A percentile compares a stretch with the other conserved stretches of the same genome.
phyloP scores from a whole-genome alignment of 2,888 invertebrate species.

The Andricus curvator region DNA sequence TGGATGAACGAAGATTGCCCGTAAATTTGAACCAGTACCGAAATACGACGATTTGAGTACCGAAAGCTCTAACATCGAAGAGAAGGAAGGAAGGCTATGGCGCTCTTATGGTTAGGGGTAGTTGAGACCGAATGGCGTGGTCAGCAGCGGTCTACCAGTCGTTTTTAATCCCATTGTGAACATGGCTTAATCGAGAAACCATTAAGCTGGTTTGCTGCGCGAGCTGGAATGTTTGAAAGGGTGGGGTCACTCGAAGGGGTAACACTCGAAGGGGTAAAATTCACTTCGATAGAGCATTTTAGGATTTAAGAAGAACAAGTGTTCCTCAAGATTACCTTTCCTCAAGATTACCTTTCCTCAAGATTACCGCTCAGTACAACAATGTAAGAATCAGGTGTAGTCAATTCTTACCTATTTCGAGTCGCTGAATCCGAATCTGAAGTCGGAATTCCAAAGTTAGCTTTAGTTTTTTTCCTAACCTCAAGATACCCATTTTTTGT shows the following conservation, averaged over 20 bases:
- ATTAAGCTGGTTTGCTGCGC: slow-evolving; percentile 72
- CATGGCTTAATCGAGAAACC: slow-evolving; percentile 76
- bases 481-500: too few species aligned
- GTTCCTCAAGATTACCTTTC: slow-evolving; percentile 24
- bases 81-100: slow-evolving; percentile 26
- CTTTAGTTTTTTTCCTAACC: too few species aligned
- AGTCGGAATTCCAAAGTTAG: too few species aligned
- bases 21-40: background rate
- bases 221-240: slow-evolving; percentile 68
- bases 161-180: slow-evolving; percentile 77
- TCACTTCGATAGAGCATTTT: slow-evolving; percentile 65
- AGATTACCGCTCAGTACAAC: too few species aligned
- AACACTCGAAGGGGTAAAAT: too few species aligned
- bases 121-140: slow-evolving; percentile 70
- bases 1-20: background rate
- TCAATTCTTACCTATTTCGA: too few species aligned
- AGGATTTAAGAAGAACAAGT: slow-evolving; percentile 54
- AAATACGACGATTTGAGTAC: slow-evolving; percentile 28
- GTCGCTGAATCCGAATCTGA: too few species aligned
- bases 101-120: slow-evolving; percentile 53
- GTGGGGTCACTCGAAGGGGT: slow-evolving; percentile 62
- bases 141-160: slow-evolving; percentile 76
- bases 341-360: background rate
- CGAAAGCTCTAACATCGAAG: slow-evolving; percentile 27
- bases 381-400: too few species aligned